These are phyloP conservation scores for Carlito syrichta DNA, from an alignment of 2,113 vertebrate species.

Conservation along the genomic window DNA sequence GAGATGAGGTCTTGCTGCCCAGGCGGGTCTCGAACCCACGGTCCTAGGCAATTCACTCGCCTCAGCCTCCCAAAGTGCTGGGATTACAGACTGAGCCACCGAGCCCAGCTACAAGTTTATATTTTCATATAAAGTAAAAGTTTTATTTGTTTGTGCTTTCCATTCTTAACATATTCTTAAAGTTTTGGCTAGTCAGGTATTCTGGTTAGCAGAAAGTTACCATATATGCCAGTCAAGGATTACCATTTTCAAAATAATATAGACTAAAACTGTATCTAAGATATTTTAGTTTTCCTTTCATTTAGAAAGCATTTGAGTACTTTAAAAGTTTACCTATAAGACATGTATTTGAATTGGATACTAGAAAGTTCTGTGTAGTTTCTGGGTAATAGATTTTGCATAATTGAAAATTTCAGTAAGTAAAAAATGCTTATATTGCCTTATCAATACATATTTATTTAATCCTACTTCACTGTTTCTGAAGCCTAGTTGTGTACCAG, in stretches of 20 bases:
- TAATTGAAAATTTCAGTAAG: neutral
- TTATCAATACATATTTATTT: neutral
- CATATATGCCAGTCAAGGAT: neutral
- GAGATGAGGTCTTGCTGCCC: too few species aligned
- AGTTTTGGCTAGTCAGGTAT: neutral
- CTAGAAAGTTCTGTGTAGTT: neutral
- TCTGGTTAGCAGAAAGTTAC: neutral
- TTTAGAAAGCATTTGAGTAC: neutral
- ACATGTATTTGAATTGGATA: neutral
- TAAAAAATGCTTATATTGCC: neutral
- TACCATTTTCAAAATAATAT: conserved; percentile 26
- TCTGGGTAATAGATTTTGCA: neutral
- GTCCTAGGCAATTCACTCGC: too few species aligned
- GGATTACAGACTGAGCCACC: too few species aligned
- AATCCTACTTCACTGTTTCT: neutral
- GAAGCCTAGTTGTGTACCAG: neutral
- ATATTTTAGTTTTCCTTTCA: neutral
- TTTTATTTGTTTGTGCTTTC: neutral
- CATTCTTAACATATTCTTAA: neutral
- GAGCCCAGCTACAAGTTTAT: neutral
- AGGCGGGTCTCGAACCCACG: too few species aligned
- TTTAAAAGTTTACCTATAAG: neutral
- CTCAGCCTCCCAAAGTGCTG: too few species aligned
- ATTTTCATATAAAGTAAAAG: neutral
- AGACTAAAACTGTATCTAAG: neutral